Evolutionary conservation across 2,888 invertebrate species (phyloP).

Genomic region (Hirtodrosophila trivittata): DNA sequence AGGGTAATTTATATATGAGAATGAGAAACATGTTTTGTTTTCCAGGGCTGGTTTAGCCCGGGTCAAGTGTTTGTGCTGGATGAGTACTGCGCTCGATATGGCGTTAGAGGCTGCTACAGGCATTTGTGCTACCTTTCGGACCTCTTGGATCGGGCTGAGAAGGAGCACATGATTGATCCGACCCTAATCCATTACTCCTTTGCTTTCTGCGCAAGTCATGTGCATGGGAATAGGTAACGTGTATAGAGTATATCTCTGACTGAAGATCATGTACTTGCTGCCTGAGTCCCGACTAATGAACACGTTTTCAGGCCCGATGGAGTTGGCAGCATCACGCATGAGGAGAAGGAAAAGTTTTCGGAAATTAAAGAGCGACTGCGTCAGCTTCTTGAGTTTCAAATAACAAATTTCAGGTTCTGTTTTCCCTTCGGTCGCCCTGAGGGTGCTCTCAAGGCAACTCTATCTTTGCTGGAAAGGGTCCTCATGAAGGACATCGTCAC

Average conservation of each 20-base stretch:
- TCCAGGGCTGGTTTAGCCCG: conserved; percentile 99
- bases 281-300: no score
- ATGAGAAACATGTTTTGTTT: no score
- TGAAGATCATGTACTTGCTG: no score
- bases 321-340: conserved; percentile 98
- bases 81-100: conserved; percentile 98
- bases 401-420: conserved; percentile 99
- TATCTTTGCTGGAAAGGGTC: conserved; percentile 97
- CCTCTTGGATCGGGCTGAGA: conserved; percentile 96
- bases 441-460: conserved; percentile 97
- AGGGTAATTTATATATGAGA: no score
- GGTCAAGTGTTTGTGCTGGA: conserved; percentile 99
- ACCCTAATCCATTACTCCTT: conserved; percentile 99
- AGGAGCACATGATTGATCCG: conserved; percentile 97
- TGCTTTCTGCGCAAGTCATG: conserved; percentile 99
- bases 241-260: not conserved
- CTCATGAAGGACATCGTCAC: conserved; percentile 99
- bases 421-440: conserved; percentile 99
- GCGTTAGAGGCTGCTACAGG: conserved; percentile 97
- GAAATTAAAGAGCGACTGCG: conserved; percentile 98
- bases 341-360: conserved; percentile 98
- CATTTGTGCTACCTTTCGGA: conserved; percentile 98
- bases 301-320: conserved; percentile 98
- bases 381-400: conserved; percentile 97
- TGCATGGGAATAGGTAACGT: conserved; percentile 97